Base-by-base conservation (phyloP, 37 sponge, comb jelly and placozoan species). In the Agelas oroides region DNA sequence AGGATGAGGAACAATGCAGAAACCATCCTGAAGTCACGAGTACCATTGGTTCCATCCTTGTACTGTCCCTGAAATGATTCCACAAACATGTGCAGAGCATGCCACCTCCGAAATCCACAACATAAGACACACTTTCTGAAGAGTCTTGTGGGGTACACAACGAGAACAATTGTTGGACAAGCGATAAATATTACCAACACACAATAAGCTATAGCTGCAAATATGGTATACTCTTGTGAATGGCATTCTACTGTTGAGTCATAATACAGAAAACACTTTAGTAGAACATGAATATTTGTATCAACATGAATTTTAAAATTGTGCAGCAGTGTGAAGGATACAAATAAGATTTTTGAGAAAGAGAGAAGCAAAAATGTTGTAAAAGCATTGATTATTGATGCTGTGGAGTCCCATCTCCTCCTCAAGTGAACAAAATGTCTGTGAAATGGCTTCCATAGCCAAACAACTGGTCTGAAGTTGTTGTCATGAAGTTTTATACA, bases 281-380 rank as follows among this genome's bases (percentile, higher is more conserved):
- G 28, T 55, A 32, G 25, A 5, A 32, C 21, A 31, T 18, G 1
- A 5, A 28, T 60, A 53, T n/a, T n/a, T n/a, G n/a, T n/a, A n/a
- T n/a, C n/a, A n/a, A n/a, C n/a, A 12, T 46, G 8, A 12, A 3
- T 12, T 46, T 3, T 12, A 46, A 12, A 46, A 8, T 46, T 57
- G 25, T 71, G 19, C 11, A 58, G 11, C 5, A 82, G 1, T 25
- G 53, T 59, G 23, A 28, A 39, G 20, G 62, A 36, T 1, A 82
- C 16, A 34, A 59, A 70, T 41, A 82, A 0, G 5, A 82, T n/a
- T 30, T 58, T 82, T 5, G 82, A 53, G 52, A 59, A 82, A 2
- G 82, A 82, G 17, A 82, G 73, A 21, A 71, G 46, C 17, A 82
- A 16, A 39, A 71, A 37, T 5, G 73, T 82, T 35, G 82, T 62